These are phyloP conservation scores for Hylaea fasciaria DNA, from an alignment of 2,888 invertebrate species.

Conservation along the genomic window DNA sequence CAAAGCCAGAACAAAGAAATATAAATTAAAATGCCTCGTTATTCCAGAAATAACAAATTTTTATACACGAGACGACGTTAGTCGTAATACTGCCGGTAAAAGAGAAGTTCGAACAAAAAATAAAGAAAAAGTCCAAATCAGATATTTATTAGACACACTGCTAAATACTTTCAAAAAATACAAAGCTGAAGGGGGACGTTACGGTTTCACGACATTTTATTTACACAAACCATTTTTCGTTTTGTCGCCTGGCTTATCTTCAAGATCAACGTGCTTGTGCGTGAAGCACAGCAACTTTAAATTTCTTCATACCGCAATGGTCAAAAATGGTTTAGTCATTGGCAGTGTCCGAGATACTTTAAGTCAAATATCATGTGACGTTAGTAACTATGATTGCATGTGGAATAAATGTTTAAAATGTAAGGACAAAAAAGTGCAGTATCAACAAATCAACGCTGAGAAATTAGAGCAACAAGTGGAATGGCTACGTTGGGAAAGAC, in stretches of 20 bases:
- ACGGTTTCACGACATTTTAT: conserved; percentile 1
- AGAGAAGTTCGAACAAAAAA: conserved; percentile 1
- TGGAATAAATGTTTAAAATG: neutral
- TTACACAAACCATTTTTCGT: conserved; percentile 1
- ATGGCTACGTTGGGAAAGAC: conserved; percentile 8
- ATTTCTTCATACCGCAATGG: neutral
- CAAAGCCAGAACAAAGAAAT: no score
- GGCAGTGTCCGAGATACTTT: neutral
- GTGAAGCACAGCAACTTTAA: conserved; percentile 1
- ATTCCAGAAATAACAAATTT: neutral
- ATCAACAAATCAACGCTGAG: neutral
- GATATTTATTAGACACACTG: no score
- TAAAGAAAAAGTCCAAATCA: conserved; percentile 2
- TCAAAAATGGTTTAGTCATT: neutral
- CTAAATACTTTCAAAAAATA: neutral
- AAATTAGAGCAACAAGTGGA: neutral
- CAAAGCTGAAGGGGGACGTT: neutral
- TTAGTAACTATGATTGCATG: neutral
- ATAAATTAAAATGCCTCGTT: no score
- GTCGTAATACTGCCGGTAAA: neutral
- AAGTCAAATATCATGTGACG: neutral
- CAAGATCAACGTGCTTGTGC: neutral
- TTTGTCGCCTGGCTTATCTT: neutral
- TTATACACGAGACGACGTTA: neutral
- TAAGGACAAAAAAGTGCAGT: neutral